Base-by-base conservation (phyloP, 2,113 vertebrate species). In the Lampris megalopsis region DNA sequence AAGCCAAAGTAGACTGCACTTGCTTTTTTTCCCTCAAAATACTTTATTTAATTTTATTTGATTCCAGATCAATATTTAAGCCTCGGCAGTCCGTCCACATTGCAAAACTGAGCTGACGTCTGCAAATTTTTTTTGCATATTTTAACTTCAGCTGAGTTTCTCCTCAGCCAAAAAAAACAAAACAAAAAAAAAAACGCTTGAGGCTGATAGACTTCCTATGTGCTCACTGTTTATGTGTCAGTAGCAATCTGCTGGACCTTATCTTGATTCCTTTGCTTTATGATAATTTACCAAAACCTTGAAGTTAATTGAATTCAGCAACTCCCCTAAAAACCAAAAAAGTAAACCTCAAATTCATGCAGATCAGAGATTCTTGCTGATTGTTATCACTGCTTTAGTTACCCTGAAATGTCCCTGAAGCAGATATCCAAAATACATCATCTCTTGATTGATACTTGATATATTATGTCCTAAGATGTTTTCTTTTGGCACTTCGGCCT, bases 1-100 rank as follows among this genome's bases (percentile, higher is more conserved):
- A 92, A 91, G 93, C 94, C 94, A 94, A 94, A 94, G 93, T 91
- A 91, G 93, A 94, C 94, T 94, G 94, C 93, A 92, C 80, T 89
- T 86, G 82, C 83, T 86, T 90, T 88, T 85, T 61, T 56, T 73
- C 80, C 73, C 59, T 80, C 80, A 40, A 73, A 77, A 77, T 58
- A 54, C 62, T 66, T 86, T 7, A 67, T 71, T 71, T 70, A 40
- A 85, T 86, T 71, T 85, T 65, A 70, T 85, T 86, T 81, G 68
- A 73, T 62, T 83, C 38, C 54, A 71, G 73, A 83, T 92, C 36
- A 5, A 90, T 91, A 83, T 92, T 90, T 86, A 83, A 88, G 77
- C 85, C 80, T 77, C 58, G 68, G 68, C 69, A 81, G 82, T 91
- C 91, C 86, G 91, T 93, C 92, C 92, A 82, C 72, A 89, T 91